These are phyloP conservation scores for Channa maculata DNA, from an alignment of 2,113 vertebrate species.

Conservation along the genomic window DNA sequence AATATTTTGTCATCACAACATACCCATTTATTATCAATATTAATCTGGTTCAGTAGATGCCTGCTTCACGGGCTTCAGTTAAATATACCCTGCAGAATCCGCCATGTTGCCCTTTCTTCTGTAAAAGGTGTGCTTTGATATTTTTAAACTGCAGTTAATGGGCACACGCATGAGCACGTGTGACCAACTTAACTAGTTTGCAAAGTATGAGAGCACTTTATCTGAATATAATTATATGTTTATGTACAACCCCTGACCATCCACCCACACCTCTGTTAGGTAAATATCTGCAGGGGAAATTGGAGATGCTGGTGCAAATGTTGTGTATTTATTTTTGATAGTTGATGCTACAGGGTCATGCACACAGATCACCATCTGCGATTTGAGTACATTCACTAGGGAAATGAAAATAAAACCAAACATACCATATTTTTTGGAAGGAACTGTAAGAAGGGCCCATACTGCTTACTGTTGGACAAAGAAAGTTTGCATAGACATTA, in stretches of 20 bases:
- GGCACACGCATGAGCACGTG: neutral
- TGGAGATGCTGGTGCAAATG: neutral
- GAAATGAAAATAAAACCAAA: too few relatives aligned
- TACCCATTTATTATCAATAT: conserved; percentile 15
- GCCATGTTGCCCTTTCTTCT: neutral
- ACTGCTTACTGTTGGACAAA: neutral
- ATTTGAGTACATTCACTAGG: too few relatives aligned
- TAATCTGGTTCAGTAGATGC: neutral
- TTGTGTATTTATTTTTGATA: conserved; percentile 13
- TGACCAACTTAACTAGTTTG: neutral
- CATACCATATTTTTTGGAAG: neutral
- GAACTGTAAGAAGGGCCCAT: neutral
- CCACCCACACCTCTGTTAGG: neutral
- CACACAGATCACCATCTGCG: too few relatives aligned
- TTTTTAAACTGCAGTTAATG: neutral
- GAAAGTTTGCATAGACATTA: conserved; percentile 29
- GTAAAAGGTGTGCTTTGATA: neutral
- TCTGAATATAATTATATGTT: neutral
- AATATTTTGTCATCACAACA: neutral
- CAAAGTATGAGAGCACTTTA: neutral
- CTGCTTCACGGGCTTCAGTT: conserved; percentile 10
- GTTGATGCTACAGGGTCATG: neutral
- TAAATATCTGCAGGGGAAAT: conserved; percentile 7
- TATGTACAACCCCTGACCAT: neutral
- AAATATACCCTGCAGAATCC: conserved; percentile 3